phyloP scores from a whole-genome alignment of 2,797 vertebrate species.

The Myoxocephalus aenaeus region DNA sequence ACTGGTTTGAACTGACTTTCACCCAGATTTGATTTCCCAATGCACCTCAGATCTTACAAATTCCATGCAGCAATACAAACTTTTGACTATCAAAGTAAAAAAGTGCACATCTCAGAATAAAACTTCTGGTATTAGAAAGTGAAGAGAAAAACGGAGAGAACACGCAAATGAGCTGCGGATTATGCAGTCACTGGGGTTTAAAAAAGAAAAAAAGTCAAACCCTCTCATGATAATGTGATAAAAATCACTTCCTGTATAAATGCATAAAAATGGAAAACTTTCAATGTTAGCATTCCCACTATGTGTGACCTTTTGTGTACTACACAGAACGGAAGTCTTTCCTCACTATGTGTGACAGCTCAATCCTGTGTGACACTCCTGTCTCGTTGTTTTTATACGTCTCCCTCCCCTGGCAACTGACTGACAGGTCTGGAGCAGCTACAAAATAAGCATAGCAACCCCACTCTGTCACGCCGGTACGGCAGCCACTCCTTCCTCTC shows the following conservation, averaged over 20 bases:
- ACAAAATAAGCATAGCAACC: conserved; percentile 39
- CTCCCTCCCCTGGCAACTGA: conserved; percentile 42
- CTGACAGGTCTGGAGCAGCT: conserved; percentile 66
- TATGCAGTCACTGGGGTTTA: conserved; percentile 21
- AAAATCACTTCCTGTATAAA: conserved; percentile 1
- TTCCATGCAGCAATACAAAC: conserved; percentile 13
- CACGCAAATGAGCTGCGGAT: conserved; percentile 33
- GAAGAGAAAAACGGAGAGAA: not conserved
- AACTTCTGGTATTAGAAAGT: conserved; percentile 9
- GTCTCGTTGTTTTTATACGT: conserved; percentile 62
- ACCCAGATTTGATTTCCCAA: not conserved
- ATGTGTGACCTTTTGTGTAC: conserved; percentile 24
- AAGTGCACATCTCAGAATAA: conserved; percentile 6
- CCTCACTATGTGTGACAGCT: conserved; percentile 70
- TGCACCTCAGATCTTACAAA: conserved; percentile 4
- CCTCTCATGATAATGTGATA: not conserved
- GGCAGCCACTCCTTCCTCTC: conserved; percentile 48
- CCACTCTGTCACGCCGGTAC: conserved; percentile 40
- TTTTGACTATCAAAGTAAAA: conserved; percentile 18
- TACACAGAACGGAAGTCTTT: conserved; percentile 45
- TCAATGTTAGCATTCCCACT: conserved; percentile 11
- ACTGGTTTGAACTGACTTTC: conserved; percentile 32
- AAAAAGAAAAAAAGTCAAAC: not conserved
- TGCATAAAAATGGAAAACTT: conserved; percentile 2
- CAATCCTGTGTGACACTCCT: conserved; percentile 69